Conservation (phyloP, 2,888 invertebrate genomes). For the Campoplex nolae region DNA sequence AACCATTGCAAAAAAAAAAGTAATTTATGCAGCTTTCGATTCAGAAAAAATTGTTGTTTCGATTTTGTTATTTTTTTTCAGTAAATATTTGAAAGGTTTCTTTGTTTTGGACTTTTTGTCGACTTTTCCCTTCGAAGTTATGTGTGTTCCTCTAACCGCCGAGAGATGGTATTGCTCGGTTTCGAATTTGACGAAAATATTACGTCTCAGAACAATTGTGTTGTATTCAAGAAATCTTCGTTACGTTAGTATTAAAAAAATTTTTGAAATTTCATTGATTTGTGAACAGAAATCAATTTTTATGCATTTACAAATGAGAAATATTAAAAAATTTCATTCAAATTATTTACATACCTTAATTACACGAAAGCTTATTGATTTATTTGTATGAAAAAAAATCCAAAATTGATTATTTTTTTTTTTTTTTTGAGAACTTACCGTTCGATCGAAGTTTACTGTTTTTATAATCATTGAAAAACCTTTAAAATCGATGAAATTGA, state of each 20-base stretch:
- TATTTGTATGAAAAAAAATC: background rate
- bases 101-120: slow-evolving; percentile 80
- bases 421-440: background rate
- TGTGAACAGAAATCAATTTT: too few species aligned
- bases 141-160: slow-evolving; percentile 67
- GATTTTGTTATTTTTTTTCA: slow-evolving; percentile 69
- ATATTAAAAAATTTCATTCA: too few species aligned
- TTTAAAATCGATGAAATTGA: background rate
- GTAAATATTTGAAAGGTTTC: slow-evolving; percentile 78
- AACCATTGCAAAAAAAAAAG: too few species aligned
- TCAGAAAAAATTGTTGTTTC: too few species aligned
- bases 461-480: background rate
- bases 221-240: slow-evolving; percentile 77
- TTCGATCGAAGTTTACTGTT: background rate
- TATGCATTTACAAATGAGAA: too few species aligned
- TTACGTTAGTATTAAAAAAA: slow-evolving; percentile 74
- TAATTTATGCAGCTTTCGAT: too few species aligned
- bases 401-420: background rate
- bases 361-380: background rate
- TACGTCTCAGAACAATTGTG: slow-evolving; percentile 79
- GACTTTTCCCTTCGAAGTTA: slow-evolving; percentile 77
- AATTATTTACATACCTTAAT: too few species aligned
- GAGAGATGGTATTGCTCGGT: slow-evolving; percentile 73
- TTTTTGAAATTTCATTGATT: too few species aligned
- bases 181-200: slow-evolving; percentile 78